Evolutionary conservation across 2,888 invertebrate genomes (phyloP).

Genomic region (Cordilura impudica): DNA sequence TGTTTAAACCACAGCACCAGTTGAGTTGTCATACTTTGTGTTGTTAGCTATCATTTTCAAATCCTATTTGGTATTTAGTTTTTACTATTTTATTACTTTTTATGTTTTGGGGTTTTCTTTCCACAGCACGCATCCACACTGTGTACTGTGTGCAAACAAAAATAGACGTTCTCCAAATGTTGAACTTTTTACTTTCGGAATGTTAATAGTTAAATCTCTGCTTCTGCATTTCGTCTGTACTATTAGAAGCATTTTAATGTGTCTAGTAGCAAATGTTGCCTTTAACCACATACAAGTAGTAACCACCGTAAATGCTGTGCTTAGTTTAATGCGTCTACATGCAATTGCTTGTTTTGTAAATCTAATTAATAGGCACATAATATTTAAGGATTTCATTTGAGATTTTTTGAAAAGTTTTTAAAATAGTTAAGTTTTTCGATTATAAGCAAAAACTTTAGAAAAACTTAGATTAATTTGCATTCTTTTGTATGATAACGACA

Average conservation of each 20-base stretch:
- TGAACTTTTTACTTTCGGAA: neutral
- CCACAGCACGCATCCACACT: neutral
- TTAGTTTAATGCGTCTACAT: slow-evolving; percentile 16
- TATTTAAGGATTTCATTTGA: too few species aligned
- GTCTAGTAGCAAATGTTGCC: slow-evolving; percentile 2
- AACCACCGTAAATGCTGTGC: slow-evolving; percentile 1
- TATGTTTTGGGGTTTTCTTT: neutral
- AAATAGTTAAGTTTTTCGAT: too few species aligned
- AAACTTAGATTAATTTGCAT: too few species aligned
- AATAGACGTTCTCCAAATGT: neutral
- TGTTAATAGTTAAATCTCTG: neutral
- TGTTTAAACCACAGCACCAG: slow-evolving; percentile 38
- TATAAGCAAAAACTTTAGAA: too few species aligned
- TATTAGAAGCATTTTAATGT: neutral
- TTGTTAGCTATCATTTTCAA: slow-evolving; percentile 23
- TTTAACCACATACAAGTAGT: neutral
- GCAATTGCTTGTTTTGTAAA: neutral
- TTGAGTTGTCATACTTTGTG: slow-evolving; percentile 10
- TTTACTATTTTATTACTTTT: slow-evolving; percentile 12
- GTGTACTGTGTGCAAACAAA: neutral
- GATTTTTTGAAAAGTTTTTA: too few species aligned
- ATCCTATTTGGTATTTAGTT: slow-evolving; percentile 47
- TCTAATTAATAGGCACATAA: neutral
- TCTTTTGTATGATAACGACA: too few species aligned
- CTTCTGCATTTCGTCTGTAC: neutral